Conservation (phyloP, 1,140 invertebrate species). For the Macrotrachela quadricornifera region DNA sequence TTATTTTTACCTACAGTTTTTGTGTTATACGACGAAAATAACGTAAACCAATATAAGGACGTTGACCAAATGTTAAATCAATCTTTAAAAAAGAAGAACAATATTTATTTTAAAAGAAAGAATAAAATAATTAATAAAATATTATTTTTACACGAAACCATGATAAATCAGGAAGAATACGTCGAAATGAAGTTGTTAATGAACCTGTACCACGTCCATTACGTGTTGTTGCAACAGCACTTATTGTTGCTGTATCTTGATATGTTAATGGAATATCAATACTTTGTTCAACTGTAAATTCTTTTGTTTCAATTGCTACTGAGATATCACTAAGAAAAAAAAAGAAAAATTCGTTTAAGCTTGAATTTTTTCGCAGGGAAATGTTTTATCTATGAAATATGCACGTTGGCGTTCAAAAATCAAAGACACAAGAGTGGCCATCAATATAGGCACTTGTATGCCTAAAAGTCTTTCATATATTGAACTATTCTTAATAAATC, state of each 20-base stretch:
- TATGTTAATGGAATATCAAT: constrained; percentile 71
- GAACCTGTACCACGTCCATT: constrained; percentile 61
- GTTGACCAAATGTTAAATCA: constrained; percentile 46
- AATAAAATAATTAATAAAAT: constrained; percentile 10
- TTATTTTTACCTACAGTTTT: too few species aligned
- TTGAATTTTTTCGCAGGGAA: too few species aligned
- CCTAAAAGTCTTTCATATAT: too few species aligned
- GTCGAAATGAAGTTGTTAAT: constrained; percentile 47
- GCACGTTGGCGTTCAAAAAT: too few species aligned
- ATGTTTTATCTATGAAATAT: too few species aligned
- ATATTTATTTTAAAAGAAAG: not conserved
- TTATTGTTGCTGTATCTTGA: constrained; percentile 49
- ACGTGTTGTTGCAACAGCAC: constrained; percentile 47
- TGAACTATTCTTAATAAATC: too few species aligned
- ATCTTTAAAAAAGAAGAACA: constrained; percentile 12
- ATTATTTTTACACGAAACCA: constrained; percentile 46
- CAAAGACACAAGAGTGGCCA: too few species aligned
- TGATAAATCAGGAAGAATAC: constrained; percentile 52
- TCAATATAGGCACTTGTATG: too few species aligned
- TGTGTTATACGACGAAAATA: constrained; percentile 36
- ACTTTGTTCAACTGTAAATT: constrained; percentile 69
- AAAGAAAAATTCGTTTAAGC: not conserved
- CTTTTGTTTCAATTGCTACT: constrained; percentile 64
- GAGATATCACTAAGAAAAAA: constrained; percentile 41
- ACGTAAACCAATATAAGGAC: constrained; percentile 47